Base-by-base conservation (phyloP, 2,888 invertebrate genomes). In the Suillia variegata region DNA sequence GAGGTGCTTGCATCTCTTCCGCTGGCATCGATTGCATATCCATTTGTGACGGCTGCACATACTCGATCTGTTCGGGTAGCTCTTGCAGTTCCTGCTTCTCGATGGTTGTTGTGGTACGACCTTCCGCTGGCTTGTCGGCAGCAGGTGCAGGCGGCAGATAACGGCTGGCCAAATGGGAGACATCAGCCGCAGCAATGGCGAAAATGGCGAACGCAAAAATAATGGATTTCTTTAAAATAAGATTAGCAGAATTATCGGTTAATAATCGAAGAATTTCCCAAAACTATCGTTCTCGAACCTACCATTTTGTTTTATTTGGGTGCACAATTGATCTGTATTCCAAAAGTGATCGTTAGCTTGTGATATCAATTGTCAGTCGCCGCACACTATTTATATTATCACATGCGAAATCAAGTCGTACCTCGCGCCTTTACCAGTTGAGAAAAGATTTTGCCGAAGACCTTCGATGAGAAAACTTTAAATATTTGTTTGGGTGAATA, bases 21-120 rank as follows among this genome's bases (percentile, higher is more conserved):
- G 54, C 56, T 0, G 73, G 66, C 15, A 67, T 73, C 4, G 72
- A 48, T 21, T 66, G 62, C 70, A 73, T 71, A 47, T 10, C 58
- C 13, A 61, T 64, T 10, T 62, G 64, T 1, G 63, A 64, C 13
- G 62, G 67, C 20, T 65, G 67, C 62, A 74, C 64, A 53, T 71
- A 74, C 42, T 74, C 76, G 42, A 76, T 71, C 65, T 76, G 74
- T 45, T 74, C 75, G 13, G 76, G 76, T 60, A 76, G 52, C 22
- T 75, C 76, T 0, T 71, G 66, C 54, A 77, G 62, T 59, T 77
- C 70, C 50, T 77, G 76, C 61, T 72, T 66, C 53, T 76, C 76
- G 52, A 76, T 75, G 26, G 66, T 70, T 68, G 73, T 74, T 17
- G 70, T 70, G 20, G 59, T 59, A 10, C 54, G 54, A 17, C 47